These are phyloP conservation scores for Morpho helenor DNA, from an alignment of 2,888 invertebrate species.

Conservation along the genomic window DNA sequence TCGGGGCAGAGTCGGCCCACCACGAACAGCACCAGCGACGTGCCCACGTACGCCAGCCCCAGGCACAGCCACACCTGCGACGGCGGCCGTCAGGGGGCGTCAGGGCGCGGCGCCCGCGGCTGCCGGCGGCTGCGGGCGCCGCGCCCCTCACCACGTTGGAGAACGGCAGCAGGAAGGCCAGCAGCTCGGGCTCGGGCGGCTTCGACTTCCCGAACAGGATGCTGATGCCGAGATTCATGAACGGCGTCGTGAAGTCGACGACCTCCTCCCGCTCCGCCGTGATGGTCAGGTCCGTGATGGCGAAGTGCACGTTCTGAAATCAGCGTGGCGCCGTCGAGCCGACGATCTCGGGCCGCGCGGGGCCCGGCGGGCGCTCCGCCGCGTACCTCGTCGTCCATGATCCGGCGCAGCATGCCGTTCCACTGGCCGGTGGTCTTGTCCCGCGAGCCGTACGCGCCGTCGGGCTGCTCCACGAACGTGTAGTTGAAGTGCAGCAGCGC, in stretches of 20 bases:
- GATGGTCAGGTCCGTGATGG: slow-evolving; percentile 94
- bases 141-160: slow-evolving; percentile 82
- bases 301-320: slow-evolving; percentile 88
- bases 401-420: slow-evolving; percentile 85
- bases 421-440: slow-evolving; percentile 79
- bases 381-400: slow-evolving; percentile 80
- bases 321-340: not conserved
- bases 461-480: slow-evolving; percentile 85
- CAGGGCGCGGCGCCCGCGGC: too few species aligned
- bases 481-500: slow-evolving; percentile 88
- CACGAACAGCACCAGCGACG: slow-evolving; percentile 88
- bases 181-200: slow-evolving; percentile 90
- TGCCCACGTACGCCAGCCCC: slow-evolving; percentile 88
- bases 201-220: slow-evolving; percentile 92
- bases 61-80: slow-evolving; percentile 86
- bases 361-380: not conserved
- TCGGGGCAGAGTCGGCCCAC: slow-evolving; percentile 90
- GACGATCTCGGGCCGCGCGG: not conserved
- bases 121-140: too few species aligned
- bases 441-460: slow-evolving; percentile 83
- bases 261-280: slow-evolving; percentile 92
- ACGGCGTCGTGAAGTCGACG: slow-evolving; percentile 97
- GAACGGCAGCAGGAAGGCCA: slow-evolving; percentile 95
- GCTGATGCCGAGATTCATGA: slow-evolving; percentile 95
- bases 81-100: too few species aligned